phyloP scores from a whole-genome alignment of 2,113 vertebrate genomes.

The Corythornis cristatus region DNA sequence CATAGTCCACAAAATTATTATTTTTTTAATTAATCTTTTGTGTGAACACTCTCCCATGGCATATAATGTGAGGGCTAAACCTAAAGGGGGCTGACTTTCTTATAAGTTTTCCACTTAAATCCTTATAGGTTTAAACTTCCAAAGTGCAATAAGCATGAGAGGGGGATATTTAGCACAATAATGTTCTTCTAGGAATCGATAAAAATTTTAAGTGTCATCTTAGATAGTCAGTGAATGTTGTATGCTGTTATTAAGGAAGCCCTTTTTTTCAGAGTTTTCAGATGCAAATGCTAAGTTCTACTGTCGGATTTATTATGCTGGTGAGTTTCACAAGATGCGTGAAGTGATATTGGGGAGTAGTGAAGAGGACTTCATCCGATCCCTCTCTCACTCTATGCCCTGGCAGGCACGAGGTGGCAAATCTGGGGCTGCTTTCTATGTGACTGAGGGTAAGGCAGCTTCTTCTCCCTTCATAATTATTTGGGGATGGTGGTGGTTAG shows the following conservation, averaged over 20 bases:
- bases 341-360: constrained; percentile 93
- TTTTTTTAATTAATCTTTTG: not conserved
- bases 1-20: not conserved
- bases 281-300: constrained; percentile 97
- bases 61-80: not conserved
- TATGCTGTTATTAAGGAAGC: not conserved
- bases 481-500: not conserved
- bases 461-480: not conserved
- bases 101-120: not conserved
- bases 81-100: not conserved
- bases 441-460: constrained; percentile 86
- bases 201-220: not conserved
- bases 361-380: constrained; percentile 94
- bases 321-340: constrained; percentile 96
- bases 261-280: constrained; percentile 86
- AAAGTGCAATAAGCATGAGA: accelerated
- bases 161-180: not conserved
- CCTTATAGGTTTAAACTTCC: not conserved
- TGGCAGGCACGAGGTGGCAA: constrained; percentile 98
- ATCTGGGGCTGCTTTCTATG: constrained; percentile 96
- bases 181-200: not conserved
- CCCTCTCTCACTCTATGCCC: constrained; percentile 93
- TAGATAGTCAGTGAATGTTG: not conserved
- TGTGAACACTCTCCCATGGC: not conserved
- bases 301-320: constrained; percentile 95